Evolutionary conservation across 2,888 invertebrate species (phyloP), one percentile per base, ranked within the genome.

Genomic region (Odontomyia ornata): DNA sequence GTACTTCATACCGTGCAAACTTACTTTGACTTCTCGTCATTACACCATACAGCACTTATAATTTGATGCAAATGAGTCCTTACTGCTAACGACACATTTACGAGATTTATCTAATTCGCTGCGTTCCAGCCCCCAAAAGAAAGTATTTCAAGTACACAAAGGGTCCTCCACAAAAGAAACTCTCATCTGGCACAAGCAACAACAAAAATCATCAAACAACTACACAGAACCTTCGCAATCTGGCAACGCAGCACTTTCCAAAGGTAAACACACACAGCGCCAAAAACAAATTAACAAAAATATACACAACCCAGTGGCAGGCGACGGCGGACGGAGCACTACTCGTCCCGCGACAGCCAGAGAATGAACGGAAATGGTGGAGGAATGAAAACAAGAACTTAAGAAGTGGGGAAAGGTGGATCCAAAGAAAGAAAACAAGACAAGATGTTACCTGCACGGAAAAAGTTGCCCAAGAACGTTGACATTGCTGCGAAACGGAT

Each of bases 391-490:
- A 57, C 28, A 28, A 56, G 30, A 57, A 60, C 28, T 13, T 13
- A 36, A n/a, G 13, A 25, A 27, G 15, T 27, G 36, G 60, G 23
- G 18, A 21, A 21, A 15, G 64, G 36, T 15, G 62, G 56, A 47
- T 3, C 46, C 23, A 23, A 60, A 57, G 46, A n/a, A 27, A 9
- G 3, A 9, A 62, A 60, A 62, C 21, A 62, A 75, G 28, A 75
- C 65, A 76, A 65, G 56, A 76, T 81, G 84, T 86, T 84, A 86
- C 86, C 86, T 85, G 86, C 85, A 82, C 85, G 85, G 82, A 86
- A 86, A 82, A 86, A 86, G 84, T 86, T 86, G 83, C 86, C 85
- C 83, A 86, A 86, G 83, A 86, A 86, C 84, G 86, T 85, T 85
- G 86, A 86, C 86, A 86, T 86, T 84, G 73, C 60, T 18, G 4